Evolutionary conservation across 2,888 invertebrate genomes (phyloP), one percentile per base, ranked within the genome.

Genomic region (Ctena decussata): DNA sequence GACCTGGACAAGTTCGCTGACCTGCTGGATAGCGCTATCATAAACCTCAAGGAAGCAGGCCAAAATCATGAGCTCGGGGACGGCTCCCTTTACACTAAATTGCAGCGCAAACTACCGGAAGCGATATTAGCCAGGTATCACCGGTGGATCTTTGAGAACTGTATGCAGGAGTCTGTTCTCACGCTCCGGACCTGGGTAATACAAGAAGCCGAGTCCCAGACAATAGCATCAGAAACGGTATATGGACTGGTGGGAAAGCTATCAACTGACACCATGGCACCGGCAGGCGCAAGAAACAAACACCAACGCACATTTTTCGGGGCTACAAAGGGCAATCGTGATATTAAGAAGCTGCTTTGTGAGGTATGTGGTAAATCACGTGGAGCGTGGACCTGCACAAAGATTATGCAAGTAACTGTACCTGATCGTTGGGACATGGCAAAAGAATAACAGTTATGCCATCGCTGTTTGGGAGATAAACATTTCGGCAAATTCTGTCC

Each of bases 61-160:
- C 37, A 69, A 30, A 46, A 27, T n/a, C 65, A 81, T 0, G 82
- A 86, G 60, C 44, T 82, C 11, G 41, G 69, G 21, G 69, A 80
- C 44, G 85, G 82, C 53, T 72, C 77, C 0, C 53, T 82, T n/a
- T n/a, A n/a, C n/a, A n/a, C n/a, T n/a, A n/a, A n/a, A n/a, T n/a
- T n/a, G n/a, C n/a, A n/a, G n/a, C n/a, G n/a, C n/a, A n/a, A n/a
- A n/a, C n/a, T n/a, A n/a, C n/a, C n/a, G n/a, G n/a, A n/a, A n/a
- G n/a, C 77, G 1, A 83, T 83, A 77, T 71, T 81, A 39, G 37
- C 71, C 30, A 81, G 71, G 53, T 81, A 81, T 39, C 81, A 81
- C 53, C 37, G 76, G 11, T 81, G 81, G 81, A 76, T 81, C 35
- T 81, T 70, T 32, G 80, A 80, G 57, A 80, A 75, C 18, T 15